phyloP scores from a whole-genome alignment of 1,140 invertebrate species.

The Eurosta solidaginis region DNA sequence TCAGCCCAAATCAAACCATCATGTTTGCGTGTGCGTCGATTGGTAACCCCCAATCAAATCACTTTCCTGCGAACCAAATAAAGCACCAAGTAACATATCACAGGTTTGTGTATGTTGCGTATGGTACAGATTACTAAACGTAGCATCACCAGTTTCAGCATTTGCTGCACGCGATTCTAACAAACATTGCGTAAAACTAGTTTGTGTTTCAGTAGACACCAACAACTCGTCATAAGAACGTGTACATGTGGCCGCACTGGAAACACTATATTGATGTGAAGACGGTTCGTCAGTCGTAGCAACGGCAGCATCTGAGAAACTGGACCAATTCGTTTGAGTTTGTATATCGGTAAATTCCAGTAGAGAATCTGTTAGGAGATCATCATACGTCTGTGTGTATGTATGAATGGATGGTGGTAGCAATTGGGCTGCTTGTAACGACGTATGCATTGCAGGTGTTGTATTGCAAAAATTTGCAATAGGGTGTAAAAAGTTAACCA shows the following conservation, averaged over 20 bases:
- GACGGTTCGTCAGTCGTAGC: neutral
- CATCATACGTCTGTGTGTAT: constrained; percentile 66
- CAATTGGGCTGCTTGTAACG: constrained; percentile 49
- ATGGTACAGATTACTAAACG: constrained; percentile 29
- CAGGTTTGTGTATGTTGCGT: constrained; percentile 38
- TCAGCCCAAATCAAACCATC: constrained; percentile 37
- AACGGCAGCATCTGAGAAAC: neutral
- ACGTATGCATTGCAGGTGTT: constrained; percentile 36
- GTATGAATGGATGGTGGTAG: constrained; percentile 62
- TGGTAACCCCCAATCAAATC: constrained; percentile 38
- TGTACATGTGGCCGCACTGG: constrained; percentile 16
- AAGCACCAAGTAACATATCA: constrained; percentile 35
- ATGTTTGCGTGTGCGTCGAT: constrained; percentile 39
- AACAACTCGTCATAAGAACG: constrained; percentile 48
- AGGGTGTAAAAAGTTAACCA: constrained; percentile 34
- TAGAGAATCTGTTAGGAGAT: constrained; percentile 58
- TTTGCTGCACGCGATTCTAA: constrained; percentile 30
- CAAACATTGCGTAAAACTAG: constrained; percentile 42
- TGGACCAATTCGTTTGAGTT: constrained; percentile 64
- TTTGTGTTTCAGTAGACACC: constrained; percentile 61
- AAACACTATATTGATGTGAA: neutral
- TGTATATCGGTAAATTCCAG: constrained; percentile 65
- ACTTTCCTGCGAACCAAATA: constrained; percentile 36
- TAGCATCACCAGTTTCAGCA: neutral
- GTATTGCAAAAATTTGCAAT: constrained; percentile 43